phyloP scores from a whole-genome alignment of 2,797 vertebrate genomes.

The Sebastes ruberrimus region DNA sequence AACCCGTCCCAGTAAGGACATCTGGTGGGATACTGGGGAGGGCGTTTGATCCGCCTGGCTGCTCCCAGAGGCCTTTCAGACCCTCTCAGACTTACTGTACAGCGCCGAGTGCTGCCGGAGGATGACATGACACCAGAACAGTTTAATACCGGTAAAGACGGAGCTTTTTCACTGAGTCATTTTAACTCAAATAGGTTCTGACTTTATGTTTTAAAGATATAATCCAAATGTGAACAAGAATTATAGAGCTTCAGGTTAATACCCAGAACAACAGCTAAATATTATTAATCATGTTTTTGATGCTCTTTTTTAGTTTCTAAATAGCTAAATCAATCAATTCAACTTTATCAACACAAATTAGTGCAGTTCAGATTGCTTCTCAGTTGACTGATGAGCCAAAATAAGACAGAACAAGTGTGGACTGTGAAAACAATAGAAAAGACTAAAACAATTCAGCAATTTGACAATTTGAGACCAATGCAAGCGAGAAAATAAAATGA shows the following conservation, averaged over 20 bases:
- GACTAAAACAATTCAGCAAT: too few species aligned
- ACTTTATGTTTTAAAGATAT: not conserved
- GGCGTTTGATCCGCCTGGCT: slow-evolving; percentile 69
- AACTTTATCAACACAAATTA: too few species aligned
- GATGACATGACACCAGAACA: slow-evolving; percentile 7
- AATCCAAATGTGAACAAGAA: not conserved
- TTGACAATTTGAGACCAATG: too few species aligned
- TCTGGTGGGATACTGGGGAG: slow-evolving; percentile 79
- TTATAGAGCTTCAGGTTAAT: too few species aligned
- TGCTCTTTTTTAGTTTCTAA: not conserved
- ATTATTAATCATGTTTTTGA: not conserved
- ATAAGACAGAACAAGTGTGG: too few species aligned
- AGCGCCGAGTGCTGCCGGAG: slow-evolving; percentile 27
- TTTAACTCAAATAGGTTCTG: not conserved
- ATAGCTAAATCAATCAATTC: not conserved
- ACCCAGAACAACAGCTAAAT: not conserved
- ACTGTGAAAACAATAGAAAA: too few species aligned
- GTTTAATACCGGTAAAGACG: not conserved
- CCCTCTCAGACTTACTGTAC: slow-evolving; percentile 47
- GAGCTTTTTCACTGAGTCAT: too few species aligned
- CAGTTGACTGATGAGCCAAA: too few species aligned
- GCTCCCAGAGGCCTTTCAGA: slow-evolving; percentile 72
- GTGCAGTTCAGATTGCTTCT: too few species aligned
- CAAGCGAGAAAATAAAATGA: too few species aligned
- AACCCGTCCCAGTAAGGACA: slow-evolving; percentile 79